Base-by-base conservation (phyloP, 2,888 invertebrate species). In the Nebria salina region DNA sequence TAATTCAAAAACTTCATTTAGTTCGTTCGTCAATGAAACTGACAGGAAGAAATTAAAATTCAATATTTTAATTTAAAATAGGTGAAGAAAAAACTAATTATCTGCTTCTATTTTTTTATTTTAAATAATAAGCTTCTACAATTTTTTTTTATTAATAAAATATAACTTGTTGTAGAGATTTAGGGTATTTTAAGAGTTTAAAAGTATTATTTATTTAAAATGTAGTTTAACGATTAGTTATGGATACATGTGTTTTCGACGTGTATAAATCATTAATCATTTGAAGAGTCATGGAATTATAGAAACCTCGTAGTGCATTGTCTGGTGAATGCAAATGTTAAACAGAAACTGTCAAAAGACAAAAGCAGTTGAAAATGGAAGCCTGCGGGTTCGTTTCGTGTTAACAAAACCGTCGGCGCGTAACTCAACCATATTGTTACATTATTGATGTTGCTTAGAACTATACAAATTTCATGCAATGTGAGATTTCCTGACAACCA, bases 311-410 rank as follows among this genome's bases (percentile, higher is more conserved):
- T 54, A 8, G 54, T 54, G 13, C 54, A 54, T 54, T 54, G 54
- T 54, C 54, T 54, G 54, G 54, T 54, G 13, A 68, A 68, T 43
- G 76, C 76, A 76, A 76, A 76, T 76, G 76, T 76, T 68, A 65
- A 75, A 54, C 54, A 54, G 54, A 54, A 54, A 76, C 76, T 66
- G 76, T 76, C 76, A 76, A n/a, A 76, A 76, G 76, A 76, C 76
- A 76, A 76, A 68, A 66, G 76, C 76, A 68, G 76, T 76, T 76
- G 76, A 76, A 76, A 76, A 66, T 76, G 66, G 41, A 13, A 41
- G 66, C 76, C 76, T 26, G 11, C 68, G 76, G 76, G 66, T 25
- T 65, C n/a, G 25, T 76, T 66, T 76, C 13, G 54, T 54, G 54
- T 54, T 54, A 54, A 54, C 54, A 54, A 54, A 54, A 54, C 54